Percentiles rank a stretch among this genome's conserved stretches.
Conservation (phyloP, 2,113 vertebrate species). For the Pituophis catenifer region DNA sequence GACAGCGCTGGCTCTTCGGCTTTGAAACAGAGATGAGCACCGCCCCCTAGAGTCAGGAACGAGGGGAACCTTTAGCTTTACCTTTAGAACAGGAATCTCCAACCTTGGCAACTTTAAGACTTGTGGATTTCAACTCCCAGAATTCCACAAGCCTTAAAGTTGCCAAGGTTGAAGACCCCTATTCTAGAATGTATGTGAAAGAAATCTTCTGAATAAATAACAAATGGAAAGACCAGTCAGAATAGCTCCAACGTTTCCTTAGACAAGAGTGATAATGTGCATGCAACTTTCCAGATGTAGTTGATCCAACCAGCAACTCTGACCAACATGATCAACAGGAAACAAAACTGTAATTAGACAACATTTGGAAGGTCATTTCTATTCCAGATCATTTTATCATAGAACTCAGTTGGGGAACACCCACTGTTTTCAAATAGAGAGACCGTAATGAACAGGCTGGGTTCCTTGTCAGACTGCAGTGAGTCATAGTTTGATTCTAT, state of each 20-base stretch:
- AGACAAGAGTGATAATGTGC: not conserved
- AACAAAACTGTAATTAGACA: not conserved
- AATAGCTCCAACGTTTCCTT: not conserved
- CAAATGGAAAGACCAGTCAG: not conserved
- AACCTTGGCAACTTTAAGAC: too few relatives aligned
- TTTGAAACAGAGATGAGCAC: too few relatives aligned
- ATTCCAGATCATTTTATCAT: not conserved
- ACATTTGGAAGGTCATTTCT: not conserved
- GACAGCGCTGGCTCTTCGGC: too few relatives aligned
- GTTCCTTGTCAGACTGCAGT: not conserved
- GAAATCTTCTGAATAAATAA: not conserved
- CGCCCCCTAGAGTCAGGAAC: too few relatives aligned
- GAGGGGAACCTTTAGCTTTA: too few relatives aligned
- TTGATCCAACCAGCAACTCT: not conserved
- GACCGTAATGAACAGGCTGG: not conserved
- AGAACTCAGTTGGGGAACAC: not conserved
- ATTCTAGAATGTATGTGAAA: not conserved
- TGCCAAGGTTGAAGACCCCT: too few relatives aligned
- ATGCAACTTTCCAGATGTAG: not conserved
- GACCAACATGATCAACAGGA: not conserved
- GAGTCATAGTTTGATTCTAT: not conserved
- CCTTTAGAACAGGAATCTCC: not conserved
- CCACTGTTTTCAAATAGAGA: not conserved
- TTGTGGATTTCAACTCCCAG: too few relatives aligned
- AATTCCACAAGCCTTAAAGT: too few relatives aligned